Conservation (phyloP, 2,113 vertebrate species). For the Pedetes capensis region DNA sequence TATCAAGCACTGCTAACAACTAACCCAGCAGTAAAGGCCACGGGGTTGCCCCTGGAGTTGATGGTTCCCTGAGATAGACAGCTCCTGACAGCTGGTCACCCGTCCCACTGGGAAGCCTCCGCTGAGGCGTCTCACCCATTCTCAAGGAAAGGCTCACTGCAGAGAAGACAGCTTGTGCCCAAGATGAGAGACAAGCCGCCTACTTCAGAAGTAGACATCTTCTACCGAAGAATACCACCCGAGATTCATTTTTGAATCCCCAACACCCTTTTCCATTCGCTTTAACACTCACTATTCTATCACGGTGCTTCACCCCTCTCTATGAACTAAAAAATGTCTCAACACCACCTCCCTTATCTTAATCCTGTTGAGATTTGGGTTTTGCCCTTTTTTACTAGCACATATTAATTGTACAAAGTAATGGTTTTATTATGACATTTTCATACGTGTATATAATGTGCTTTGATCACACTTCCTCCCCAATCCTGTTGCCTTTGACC, state of each 20-base stretch:
- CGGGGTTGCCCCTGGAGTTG: too few species aligned
- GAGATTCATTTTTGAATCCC: background rate
- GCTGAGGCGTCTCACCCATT: background rate
- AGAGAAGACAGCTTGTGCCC: background rate
- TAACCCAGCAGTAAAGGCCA: background rate
- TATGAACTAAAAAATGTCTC: background rate
- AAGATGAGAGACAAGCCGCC: background rate
- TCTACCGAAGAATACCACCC: background rate
- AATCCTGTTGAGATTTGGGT: background rate
- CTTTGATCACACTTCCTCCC: too few species aligned
- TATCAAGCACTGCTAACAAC: background rate
- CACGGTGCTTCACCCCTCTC: background rate
- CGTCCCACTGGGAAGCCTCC: background rate
- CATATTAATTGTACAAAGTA: too few species aligned
- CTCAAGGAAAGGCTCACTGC: background rate
- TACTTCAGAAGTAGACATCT: background rate
- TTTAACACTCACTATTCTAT: background rate
- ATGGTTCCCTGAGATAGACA: background rate
- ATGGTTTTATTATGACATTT: too few species aligned
- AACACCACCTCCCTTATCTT: background rate
- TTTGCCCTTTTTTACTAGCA: too few species aligned
- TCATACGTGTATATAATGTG: too few species aligned
- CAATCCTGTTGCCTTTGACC: background rate
- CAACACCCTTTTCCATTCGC: background rate
- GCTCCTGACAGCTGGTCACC: background rate